Percentiles rank a stretch among this genome's conserved stretches.
phyloP scores from a whole-genome alignment of 2,888 invertebrate species.

The Pollenia angustigena region DNA sequence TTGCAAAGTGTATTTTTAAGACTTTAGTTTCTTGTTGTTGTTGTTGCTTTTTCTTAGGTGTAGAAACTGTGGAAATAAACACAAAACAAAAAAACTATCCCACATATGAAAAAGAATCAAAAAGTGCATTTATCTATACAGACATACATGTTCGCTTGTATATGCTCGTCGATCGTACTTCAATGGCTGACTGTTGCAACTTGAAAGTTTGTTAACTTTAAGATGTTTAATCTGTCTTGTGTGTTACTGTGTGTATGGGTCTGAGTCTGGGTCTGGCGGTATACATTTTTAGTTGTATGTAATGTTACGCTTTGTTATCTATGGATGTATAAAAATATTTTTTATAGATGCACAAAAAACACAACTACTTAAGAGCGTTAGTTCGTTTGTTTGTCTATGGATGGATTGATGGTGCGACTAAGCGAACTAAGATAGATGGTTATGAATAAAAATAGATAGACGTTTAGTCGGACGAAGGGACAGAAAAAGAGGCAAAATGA shows the following conservation, averaged over 20 bases:
- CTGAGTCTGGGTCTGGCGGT: constrained; percentile 7
- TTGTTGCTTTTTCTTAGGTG: constrained; percentile 9
- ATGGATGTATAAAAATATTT: constrained; percentile 13
- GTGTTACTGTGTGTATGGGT: constrained; percentile 26
- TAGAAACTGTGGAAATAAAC: constrained; percentile 10
- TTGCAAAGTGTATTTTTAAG: constrained; percentile 57
- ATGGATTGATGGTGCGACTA: constrained; percentile 17
- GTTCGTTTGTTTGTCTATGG: background rate
- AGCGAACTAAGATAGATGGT: constrained; percentile 30
- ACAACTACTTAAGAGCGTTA: background rate
- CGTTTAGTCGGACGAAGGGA: background rate
- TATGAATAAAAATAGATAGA: constrained; percentile 35
- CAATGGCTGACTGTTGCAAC: constrained; percentile 51
- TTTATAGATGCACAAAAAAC: constrained; percentile 19
- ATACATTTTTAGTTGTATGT: constrained; percentile 38
- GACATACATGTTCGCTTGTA: background rate
- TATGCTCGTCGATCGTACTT: background rate
- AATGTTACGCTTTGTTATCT: constrained; percentile 59
- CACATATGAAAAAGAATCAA: constrained; percentile 40
- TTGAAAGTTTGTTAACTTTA: constrained; percentile 67
- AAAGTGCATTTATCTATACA: constrained; percentile 6
- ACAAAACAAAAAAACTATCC: constrained; percentile 37
- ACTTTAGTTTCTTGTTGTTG: background rate
- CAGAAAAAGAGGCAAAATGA: constrained; percentile 3
- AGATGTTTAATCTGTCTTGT: constrained; percentile 62